These are phyloP conservation scores for Chrysogorgia sp. DNA, from an alignment of 92 coral and sea anemone genomes.

Conservation along the genomic window DNA sequence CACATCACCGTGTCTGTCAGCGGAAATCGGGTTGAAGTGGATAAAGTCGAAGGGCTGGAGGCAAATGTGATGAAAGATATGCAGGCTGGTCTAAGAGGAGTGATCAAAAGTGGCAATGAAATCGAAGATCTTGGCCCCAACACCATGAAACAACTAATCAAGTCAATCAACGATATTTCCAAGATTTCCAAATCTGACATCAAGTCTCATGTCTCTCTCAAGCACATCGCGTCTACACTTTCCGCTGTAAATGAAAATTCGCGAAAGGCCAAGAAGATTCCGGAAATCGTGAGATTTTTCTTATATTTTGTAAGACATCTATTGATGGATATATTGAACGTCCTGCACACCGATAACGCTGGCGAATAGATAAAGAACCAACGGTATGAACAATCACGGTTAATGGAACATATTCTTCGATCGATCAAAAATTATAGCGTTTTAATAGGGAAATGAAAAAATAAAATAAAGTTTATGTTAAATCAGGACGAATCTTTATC, in stretches of 20 bases:
- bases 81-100: conserved; percentile 12
- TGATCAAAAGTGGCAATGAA: conserved; percentile 28
- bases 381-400: background rate
- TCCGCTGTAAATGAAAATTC: conserved; percentile 17
- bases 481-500: too few species aligned
- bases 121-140: conserved; percentile 12
- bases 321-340: conserved; percentile 24
- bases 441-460: too few species aligned
- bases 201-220: conserved; percentile 19
- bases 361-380: background rate
- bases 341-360: conserved; percentile 2
- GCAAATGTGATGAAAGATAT: conserved; percentile 15
- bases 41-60: conserved; percentile 32
- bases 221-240: background rate
- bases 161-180: background rate
- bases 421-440: too few species aligned
- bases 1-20: conserved; percentile 9
- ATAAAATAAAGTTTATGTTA: too few species aligned
- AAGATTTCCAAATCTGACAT: conserved; percentile 4
- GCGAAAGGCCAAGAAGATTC: conserved; percentile 22
- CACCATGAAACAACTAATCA: background rate
- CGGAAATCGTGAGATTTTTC: conserved; percentile 27
- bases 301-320: conserved; percentile 25
- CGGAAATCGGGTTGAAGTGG: conserved; percentile 6
- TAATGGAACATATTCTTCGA: background rate